Conservation (phyloP, 2,797 vertebrate species). For the Cryptoblepharus egeriae region DNA sequence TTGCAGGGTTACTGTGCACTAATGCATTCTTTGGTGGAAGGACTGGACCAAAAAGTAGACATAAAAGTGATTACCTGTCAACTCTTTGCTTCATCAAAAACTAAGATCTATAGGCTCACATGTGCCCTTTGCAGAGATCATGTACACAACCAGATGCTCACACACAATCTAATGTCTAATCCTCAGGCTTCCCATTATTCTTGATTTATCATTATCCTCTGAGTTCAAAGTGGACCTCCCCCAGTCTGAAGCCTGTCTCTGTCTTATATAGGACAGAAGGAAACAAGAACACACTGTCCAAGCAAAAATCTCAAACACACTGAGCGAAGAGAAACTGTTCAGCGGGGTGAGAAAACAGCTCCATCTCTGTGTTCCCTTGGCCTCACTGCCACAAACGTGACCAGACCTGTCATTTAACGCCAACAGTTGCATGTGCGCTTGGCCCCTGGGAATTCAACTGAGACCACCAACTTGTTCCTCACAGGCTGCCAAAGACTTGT, state of each 20-base stretch:
- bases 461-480: conserved; percentile 12
- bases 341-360: background rate
- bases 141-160: too few relatives aligned
- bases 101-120: background rate
- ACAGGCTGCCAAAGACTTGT: conserved; percentile 22
- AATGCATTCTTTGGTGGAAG: background rate
- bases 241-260: conserved; percentile 8
- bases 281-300: background rate
- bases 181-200: background rate
- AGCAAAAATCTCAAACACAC: background rate
- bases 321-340: background rate
- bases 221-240: background rate
- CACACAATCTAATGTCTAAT: background rate
- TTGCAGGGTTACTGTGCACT: background rate
- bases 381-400: background rate
- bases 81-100: background rate
- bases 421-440: background rate
- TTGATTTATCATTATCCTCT: background rate
- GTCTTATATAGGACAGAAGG: background rate
- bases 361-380: background rate
- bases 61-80: background rate
- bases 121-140: background rate
- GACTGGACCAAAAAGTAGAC: background rate
- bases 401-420: conserved; percentile 8
- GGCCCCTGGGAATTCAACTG: background rate